Base-by-base conservation (phyloP, 2,113 vertebrate species). In the Colistium nudipinnis region DNA sequence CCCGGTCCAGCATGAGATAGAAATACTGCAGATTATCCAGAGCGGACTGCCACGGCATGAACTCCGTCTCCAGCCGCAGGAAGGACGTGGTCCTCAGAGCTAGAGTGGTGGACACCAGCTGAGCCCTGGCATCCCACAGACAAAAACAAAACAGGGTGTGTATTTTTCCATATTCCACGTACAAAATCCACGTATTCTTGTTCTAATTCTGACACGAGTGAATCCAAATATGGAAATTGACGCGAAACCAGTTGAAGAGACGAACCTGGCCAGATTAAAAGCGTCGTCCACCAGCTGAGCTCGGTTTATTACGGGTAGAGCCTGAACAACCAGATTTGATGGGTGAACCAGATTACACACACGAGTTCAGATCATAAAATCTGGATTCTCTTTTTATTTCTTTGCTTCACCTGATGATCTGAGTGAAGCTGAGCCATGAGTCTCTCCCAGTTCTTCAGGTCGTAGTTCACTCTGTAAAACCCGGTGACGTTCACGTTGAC, bases 391-490 rank as follows among this genome's bases (percentile, higher is more conserved):
- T 38, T n/a, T n/a, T n/a, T n/a, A n/a, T n/a, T n/a, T 7, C 35
- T 36, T 11, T 3, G 35, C 35, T 25, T 25, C 16, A 98, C 97
- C 86, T 0, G 0, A 0, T 25, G 92, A 3, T 87, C 0, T 0
- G 0, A 27, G 6, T 2, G 0, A 45, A 99, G 93, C 87, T 93
- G 90, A 0, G 0, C 0, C 2, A 96, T 76, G 44, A 99, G 92
- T 10, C 56, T 89, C 1, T 81, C 17, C 97, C 97, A 98, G 90
- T 99, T 99, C 0, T 20, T 62, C 0, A 9, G 11, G 39, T 99
- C 94, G 1, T 99, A 99, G 87, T 98, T 97, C 49, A 99, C 97
- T 3, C 92, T 90, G 89, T 94, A 99, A 70, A 95, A 99, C 16
- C 96, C 97, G 0, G 88, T 92, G 41, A 96, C 93, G 0, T 97